These are phyloP conservation scores for Lycaon pictus DNA, from an alignment of 2,113 vertebrate genomes.

Conservation along the genomic window DNA sequence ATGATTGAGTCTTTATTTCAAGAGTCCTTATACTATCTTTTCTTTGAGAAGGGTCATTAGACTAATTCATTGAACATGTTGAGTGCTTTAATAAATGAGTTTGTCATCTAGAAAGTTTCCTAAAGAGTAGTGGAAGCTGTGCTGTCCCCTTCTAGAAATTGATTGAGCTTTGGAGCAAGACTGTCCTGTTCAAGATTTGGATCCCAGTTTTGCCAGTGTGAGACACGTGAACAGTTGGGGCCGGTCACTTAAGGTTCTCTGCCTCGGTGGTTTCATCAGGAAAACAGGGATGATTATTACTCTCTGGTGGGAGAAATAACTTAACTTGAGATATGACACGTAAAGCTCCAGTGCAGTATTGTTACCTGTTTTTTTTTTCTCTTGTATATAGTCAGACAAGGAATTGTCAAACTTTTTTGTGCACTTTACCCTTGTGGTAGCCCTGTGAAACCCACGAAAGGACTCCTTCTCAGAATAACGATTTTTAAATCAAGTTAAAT, in stretches of 20 bases:
- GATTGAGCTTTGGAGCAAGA: constrained; percentile 39
- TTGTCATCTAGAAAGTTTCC: constrained; percentile 53
- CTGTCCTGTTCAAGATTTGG: not conserved
- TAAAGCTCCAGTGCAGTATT: not conserved
- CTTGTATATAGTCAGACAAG: not conserved
- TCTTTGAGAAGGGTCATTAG: constrained; percentile 37
- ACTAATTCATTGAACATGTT: not conserved
- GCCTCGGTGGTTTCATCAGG: constrained; percentile 32
- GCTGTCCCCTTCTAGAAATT: not conserved
- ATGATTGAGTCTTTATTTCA: not conserved
- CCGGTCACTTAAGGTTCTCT: constrained; percentile 1
- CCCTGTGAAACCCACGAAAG: not conserved
- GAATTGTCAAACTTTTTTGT: constrained; percentile 30
- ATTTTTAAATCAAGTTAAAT: constrained; percentile 35
- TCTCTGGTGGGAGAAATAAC: constrained; percentile 35
- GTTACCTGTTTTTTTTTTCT: constrained; percentile 46
- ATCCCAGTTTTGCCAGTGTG: not conserved
- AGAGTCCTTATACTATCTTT: constrained; percentile 8
- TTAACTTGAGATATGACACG: not conserved
- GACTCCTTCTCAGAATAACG: not conserved
- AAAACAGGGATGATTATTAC: not conserved
- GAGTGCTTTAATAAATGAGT: constrained; percentile 52
- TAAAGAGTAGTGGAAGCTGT: constrained; percentile 48
- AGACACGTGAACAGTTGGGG: constrained; percentile 18
- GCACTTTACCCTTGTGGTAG: not conserved